Percentiles rank a stretch among this genome's conserved stretches.
phyloP scores from a whole-genome alignment of 2,113 vertebrate genomes.

The Myrmecobius fasciatus region DNA sequence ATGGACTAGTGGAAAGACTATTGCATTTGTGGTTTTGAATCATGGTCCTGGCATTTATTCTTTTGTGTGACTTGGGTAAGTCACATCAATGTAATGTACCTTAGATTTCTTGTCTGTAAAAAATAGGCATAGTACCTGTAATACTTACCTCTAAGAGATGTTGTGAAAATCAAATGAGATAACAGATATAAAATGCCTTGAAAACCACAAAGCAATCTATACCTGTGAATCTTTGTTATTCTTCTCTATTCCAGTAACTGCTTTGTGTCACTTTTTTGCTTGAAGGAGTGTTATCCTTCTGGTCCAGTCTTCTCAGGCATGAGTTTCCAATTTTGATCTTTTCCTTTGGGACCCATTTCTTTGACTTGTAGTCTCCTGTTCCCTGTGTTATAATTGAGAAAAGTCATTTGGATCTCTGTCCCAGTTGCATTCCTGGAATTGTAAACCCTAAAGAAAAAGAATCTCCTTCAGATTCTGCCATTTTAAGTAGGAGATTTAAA shows the following conservation, averaged over 20 bases:
- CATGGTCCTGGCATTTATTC: not conserved
- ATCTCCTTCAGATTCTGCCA: not conserved
- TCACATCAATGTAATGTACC: not conserved
- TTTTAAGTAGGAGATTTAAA: not conserved
- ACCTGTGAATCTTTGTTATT: not conserved
- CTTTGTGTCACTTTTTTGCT: not conserved
- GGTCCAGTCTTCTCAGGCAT: not conserved
- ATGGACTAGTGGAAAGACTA: not conserved
- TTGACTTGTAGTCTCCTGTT: slow-evolving; percentile 19
- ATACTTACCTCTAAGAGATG: not conserved
- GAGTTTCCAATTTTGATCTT: not conserved
- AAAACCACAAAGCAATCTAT: not conserved
- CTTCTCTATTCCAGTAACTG: not conserved
- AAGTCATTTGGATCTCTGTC: not conserved
- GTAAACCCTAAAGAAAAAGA: slow-evolving; percentile 35
- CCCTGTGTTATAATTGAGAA: not conserved
- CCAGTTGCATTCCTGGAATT: not conserved
- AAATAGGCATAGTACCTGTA: not conserved
- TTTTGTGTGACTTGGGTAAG: not conserved
- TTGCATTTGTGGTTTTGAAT: not conserved
- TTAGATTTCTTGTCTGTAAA: not conserved
- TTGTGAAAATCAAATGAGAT: not conserved
- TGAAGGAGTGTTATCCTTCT: slow-evolving; percentile 8
- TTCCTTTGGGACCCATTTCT: not conserved
- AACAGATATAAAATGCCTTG: not conserved